A percentile compares a stretch with the other conserved stretches of the same genome.
Evolutionary conservation across 2,888 invertebrate species (phyloP).

Genomic region (Trypoxylon attenuatum): DNA sequence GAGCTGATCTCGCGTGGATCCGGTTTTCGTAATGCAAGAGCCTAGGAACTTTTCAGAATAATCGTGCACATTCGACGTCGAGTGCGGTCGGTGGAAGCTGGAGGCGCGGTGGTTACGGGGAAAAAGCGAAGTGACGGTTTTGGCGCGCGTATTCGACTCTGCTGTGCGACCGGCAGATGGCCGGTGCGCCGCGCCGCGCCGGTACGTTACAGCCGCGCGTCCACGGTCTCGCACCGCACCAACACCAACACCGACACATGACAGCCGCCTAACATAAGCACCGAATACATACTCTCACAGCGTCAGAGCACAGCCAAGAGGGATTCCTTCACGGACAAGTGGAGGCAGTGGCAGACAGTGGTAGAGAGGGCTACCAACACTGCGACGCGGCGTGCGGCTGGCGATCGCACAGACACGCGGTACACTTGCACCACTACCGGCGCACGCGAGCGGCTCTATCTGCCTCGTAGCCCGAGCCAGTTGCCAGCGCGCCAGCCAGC

Average conservation of each 20-base stretch:
- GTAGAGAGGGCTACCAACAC: conserved; percentile 38
- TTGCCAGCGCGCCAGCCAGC: conserved; percentile 60
- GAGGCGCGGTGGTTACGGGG: conserved; percentile 62
- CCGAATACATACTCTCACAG: too few relatives aligned
- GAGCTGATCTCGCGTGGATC: neutral
- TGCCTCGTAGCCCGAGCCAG: conserved; percentile 55
- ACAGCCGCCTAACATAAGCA: conserved; percentile 45
- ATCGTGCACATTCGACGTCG: too few relatives aligned
- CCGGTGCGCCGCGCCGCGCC: conserved; percentile 69
- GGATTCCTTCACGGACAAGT: conserved; percentile 21
- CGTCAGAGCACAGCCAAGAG: too few relatives aligned
- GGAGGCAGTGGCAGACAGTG: conserved; percentile 11
- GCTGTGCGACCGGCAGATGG: conserved; percentile 69
- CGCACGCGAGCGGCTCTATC: conserved; percentile 47
- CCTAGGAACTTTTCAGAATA: conserved; percentile 51
- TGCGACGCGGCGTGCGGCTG: neutral
- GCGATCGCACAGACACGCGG: conserved; percentile 47
- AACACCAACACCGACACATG: conserved; percentile 27
- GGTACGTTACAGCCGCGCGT: conserved; percentile 53
- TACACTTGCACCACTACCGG: conserved; percentile 34
- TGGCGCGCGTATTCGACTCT: conserved; percentile 70
- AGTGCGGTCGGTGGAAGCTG: conserved; percentile 48
- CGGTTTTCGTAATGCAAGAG: neutral
- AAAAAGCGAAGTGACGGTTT: conserved; percentile 59
- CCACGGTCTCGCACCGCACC: conserved; percentile 37